A percentile compares a stretch with the other conserved stretches of the same genome.
phyloP scores from a whole-genome alignment of 2,797 vertebrate genomes.

The Lerista edwardsae region DNA sequence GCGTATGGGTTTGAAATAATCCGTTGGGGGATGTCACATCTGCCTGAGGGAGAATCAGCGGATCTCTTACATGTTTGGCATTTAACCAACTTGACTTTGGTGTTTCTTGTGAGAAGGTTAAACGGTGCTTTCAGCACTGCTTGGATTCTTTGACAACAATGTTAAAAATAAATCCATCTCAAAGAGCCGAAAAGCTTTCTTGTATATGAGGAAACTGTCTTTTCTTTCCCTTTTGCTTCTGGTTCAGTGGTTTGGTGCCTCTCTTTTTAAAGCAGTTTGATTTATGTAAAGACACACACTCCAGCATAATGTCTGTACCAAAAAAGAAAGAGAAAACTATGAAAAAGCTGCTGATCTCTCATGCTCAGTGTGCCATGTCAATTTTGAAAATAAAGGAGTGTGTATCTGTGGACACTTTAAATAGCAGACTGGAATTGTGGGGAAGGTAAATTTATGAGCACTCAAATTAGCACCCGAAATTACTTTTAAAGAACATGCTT shows the following conservation, averaged over 20 bases:
- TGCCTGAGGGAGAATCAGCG: neutral
- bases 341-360: neutral
- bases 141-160: constrained; percentile 6
- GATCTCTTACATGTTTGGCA: neutral
- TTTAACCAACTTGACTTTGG: constrained; percentile 53
- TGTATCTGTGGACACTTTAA: neutral
- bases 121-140: constrained; percentile 53
- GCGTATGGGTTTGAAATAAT: constrained; percentile 39
- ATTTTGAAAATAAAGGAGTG: neutral
- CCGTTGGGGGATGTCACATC: neutral
- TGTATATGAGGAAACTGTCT: constrained; percentile 1
- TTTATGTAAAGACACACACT: neutral
- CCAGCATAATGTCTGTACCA: neutral
- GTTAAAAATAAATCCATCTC: constrained; percentile 48
- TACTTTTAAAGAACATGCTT: neutral
- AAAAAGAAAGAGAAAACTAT: neutral
- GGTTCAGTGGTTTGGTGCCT: neutral
- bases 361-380: neutral
- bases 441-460: neutral
- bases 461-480: neutral
- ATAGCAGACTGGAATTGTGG: neutral
- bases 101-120: constrained; percentile 61
- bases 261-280: constrained; percentile 9
- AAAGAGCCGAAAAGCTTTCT: constrained; percentile 21
- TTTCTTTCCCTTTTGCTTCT: constrained; percentile 11